phyloP scores from a whole-genome alignment of 2,113 vertebrate species.

The Porphyrio hochstetteri region DNA sequence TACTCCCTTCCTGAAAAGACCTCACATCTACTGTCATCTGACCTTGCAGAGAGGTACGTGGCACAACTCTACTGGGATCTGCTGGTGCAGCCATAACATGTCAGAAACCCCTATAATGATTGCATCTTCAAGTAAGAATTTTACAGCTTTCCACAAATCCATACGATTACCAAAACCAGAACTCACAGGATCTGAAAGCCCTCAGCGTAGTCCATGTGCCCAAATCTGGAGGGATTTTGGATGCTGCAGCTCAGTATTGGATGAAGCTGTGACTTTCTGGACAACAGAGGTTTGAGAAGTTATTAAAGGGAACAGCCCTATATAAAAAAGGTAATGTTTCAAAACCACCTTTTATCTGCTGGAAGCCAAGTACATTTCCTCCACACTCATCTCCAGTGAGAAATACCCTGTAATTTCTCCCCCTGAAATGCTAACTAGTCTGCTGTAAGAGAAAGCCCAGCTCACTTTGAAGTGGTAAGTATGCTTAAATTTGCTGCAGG shows the following conservation, averaged over 20 bases:
- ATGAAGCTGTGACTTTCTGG: background rate
- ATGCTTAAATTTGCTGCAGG: slow-evolving; percentile 34
- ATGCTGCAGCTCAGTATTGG: background rate
- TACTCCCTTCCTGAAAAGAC: background rate
- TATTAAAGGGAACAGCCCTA: background rate
- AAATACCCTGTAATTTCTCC: background rate
- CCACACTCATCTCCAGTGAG: background rate
- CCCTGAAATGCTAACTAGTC: background rate
- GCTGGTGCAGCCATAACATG: background rate
- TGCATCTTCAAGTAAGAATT: background rate
- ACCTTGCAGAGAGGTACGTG: rapidly evolving
- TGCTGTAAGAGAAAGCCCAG: background rate
- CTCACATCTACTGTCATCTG: background rate
- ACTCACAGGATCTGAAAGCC: background rate
- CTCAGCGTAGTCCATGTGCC: background rate
- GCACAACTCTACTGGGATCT: background rate
- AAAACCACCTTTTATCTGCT: background rate
- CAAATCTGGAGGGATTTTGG: background rate
- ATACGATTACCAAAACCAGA: background rate
- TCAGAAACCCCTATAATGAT: background rate
- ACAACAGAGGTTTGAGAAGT: background rate
- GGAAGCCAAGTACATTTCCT: background rate
- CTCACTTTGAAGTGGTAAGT: slow-evolving; percentile 49
- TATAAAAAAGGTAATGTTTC: background rate
- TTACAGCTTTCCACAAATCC: background rate